Evolutionary conservation across 2,113 vertebrate species (phyloP), one percentile per base, ranked within the genome.

Genomic region (Paralichthys olivaceus): DNA sequence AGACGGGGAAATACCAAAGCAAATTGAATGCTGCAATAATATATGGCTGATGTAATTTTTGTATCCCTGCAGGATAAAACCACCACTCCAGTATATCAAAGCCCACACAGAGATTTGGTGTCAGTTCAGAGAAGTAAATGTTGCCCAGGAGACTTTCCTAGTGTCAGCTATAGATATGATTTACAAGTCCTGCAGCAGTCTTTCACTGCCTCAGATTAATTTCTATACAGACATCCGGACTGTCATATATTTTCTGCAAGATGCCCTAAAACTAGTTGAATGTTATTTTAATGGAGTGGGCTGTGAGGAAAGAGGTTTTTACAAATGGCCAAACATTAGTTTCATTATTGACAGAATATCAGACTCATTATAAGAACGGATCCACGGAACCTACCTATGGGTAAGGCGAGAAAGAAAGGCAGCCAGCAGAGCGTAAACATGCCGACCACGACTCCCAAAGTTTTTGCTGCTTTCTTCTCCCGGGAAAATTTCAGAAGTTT

Each of bases 391-490:
- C 94, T 93, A 98, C 97, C 96, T 78, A 98, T 94, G 0, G 96
- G 97, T 17, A 98, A 94, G 73, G 95, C 95, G 3, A 97, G 95
- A 93, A 98, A 98, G 95, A 98, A 98, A 20, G 97, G 97, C 19
- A 98, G 91, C 97, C 97, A 98, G 69, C 97, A 98, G 28, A 98
- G 91, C 85, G 96, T 96, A 75, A 98, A 98, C 96, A 98, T 97
- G 69, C 97, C 97, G 17, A 98, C 96, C 83, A 98, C 97, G 51
- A 98, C 97, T 86, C 97, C 97, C 89, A 98, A 7, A 1, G 97
- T 98, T 90, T 98, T 98, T 70, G 97, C 97, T 32, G 97, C 97
- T 88, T 98, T 98, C 94, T 98, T 98, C 91, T 98, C 97, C 80
- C 97, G 93, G 88, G 97, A 98, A 91, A 98, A 98, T 79, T 98